Evolutionary conservation across 1,140 invertebrate genomes (phyloP), one percentile per base, ranked within the genome.

Genomic region (Drosophila malerkotliana): DNA sequence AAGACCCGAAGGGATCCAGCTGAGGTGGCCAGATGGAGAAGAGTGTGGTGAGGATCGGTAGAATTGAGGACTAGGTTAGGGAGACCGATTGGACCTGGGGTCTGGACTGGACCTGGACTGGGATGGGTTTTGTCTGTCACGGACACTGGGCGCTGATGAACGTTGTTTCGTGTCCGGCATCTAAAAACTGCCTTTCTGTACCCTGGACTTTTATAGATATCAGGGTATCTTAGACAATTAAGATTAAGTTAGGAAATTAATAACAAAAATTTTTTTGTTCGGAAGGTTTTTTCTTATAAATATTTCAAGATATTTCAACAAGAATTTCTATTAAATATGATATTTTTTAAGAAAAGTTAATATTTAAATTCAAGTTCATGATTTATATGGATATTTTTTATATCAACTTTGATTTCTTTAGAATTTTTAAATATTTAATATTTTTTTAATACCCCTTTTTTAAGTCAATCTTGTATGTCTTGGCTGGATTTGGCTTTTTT

Each of bases 111-210:
- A 32, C 48, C 52, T 59, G 4, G 14, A 44, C 41, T 44, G 4
- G 41, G 41, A 14, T 18, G 49, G 72, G 15, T 63, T 49, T 58
- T 67, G 62, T 68, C 73, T 85, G 81, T 80, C 81, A 76, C 59
- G 67, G 45, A 79, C 59, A 76, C 54, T 67, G 67, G 73, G 45
- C 45, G 66, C 77, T 85, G 81, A 85, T 80, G 81, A 85, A 85
- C 81, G 81, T 58, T 60, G 72, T 58, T 81, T 87, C 81, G 82
- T 87, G 81, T 87, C 69, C 81, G 82, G 82, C 82, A 85, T 85
- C 74, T 78, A 37, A 37, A 37, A 37, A 37, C 34, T 37, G 34
- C 12, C 41, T 68, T 51, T 39, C 18, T 18, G 21, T 28, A 52
- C 45, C 37, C 51, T 39, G 7, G 45, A 49, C 1, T 8, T 2